Evolutionary conservation across 2,797 vertebrate species (phyloP).

Genomic region (Rhyacichthys aspro): DNA sequence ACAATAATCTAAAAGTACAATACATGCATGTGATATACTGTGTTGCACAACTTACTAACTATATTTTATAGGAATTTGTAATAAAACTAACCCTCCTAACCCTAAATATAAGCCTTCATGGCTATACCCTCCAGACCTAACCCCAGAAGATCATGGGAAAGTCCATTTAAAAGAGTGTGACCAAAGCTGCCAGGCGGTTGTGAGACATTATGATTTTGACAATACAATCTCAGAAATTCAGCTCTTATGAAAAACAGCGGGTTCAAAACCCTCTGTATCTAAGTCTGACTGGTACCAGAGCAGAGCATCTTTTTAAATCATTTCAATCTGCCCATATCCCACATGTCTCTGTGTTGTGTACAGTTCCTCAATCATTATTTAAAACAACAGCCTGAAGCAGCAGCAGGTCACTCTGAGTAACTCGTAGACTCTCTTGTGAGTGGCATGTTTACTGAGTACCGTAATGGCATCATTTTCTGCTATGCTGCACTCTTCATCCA

Average conservation of each 20-base stretch:
- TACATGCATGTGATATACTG: too few species aligned
- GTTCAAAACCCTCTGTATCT: constrained; percentile 26
- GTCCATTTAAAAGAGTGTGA: constrained; percentile 60
- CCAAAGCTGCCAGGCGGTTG: constrained; percentile 52
- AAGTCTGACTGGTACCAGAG: constrained; percentile 47
- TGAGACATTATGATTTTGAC: constrained; percentile 63
- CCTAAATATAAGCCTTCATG: too few species aligned
- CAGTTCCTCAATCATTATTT: constrained; percentile 44
- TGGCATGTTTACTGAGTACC: constrained; percentile 78
- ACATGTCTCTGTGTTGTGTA: constrained; percentile 13
- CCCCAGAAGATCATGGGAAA: constrained; percentile 61
- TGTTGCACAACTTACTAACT: too few species aligned
- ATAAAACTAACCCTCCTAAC: too few species aligned
- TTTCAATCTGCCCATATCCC: constrained; percentile 38
- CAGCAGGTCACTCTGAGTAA: constrained; percentile 51
- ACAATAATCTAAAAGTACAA: too few species aligned
- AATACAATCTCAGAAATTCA: constrained; percentile 58
- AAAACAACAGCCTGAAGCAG: constrained; percentile 57
- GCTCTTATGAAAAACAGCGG: constrained; percentile 41
- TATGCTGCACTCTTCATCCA: constrained; percentile 74
- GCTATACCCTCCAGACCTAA: not conserved
- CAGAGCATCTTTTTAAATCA: constrained; percentile 31
- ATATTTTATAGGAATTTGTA: too few species aligned
- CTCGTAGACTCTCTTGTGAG: constrained; percentile 64
- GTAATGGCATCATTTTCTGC: constrained; percentile 81